These are phyloP conservation scores for Drosophila ustulata DNA, from an alignment of 2,888 invertebrate species.

Conservation along the genomic window DNA sequence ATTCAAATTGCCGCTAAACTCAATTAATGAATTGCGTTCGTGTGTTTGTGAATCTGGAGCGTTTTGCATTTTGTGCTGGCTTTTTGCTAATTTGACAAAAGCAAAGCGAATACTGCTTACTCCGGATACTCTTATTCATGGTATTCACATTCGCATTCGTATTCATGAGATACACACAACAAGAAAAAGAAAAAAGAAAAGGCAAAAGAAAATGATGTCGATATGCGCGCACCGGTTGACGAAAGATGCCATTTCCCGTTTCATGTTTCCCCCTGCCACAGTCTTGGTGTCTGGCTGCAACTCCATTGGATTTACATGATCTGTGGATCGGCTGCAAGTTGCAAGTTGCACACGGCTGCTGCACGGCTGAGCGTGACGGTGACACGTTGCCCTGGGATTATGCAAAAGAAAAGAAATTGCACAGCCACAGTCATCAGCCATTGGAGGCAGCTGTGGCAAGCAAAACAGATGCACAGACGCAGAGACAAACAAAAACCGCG, in stretches of 20 bases:
- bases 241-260: conserved; percentile 62
- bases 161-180: conserved; percentile 44
- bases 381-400: conserved; percentile 74
- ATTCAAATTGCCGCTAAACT: conserved; percentile 76
- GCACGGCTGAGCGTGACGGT: conserved; percentile 75
- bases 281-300: conserved; percentile 1
- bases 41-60: conserved; percentile 23
- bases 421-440: conserved; percentile 24
- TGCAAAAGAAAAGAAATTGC: conserved; percentile 73
- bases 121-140: conserved; percentile 31
- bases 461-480: conserved; percentile 4
- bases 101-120: conserved; percentile 27
- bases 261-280: not conserved
- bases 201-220: conserved; percentile 21
- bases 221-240: conserved; percentile 61
- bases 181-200: no score
- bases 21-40: conserved; percentile 58
- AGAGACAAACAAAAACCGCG: conserved; percentile 15
- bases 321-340: conserved; percentile 30
- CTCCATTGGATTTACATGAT: conserved; percentile 34
- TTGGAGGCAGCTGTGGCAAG: not conserved
- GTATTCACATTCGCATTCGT: conserved; percentile 9
- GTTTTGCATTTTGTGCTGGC: conserved; percentile 39
- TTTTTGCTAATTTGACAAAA: conserved; percentile 60
- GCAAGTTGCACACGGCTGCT: conserved; percentile 42